Percentiles rank a stretch among this genome's conserved stretches.
Conservation (phyloP, 1,140 invertebrate species). For the Globodera ellingtonae region DNA sequence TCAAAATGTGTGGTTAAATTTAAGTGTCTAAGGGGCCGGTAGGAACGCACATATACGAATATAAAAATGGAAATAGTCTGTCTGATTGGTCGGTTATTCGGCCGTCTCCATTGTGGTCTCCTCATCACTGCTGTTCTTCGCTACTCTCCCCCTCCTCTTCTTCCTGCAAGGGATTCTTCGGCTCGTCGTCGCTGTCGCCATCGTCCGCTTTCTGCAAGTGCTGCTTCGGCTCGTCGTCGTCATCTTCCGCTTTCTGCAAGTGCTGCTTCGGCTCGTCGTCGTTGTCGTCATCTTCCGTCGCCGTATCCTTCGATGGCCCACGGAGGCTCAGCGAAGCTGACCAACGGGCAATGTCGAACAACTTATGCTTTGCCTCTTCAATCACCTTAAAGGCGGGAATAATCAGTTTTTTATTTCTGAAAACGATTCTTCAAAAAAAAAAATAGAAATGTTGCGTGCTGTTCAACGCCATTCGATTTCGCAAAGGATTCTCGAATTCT, state of each 20-base stretch:
- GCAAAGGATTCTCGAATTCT: neutral
- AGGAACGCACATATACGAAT: too few species aligned
- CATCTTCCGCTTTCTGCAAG: neutral
- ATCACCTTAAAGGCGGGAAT: neutral
- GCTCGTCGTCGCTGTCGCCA: neutral
- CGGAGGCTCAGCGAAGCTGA: constrained; percentile 3
- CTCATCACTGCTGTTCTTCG: neutral
- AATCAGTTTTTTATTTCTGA: neutral
- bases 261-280: neutral
- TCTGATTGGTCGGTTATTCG: too few species aligned
- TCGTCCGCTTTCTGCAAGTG: neutral
- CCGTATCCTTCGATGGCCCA: neutral
- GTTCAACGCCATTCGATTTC: too few species aligned
- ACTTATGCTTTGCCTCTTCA: constrained; percentile 2
- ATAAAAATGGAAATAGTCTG: too few species aligned
- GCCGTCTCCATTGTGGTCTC: too few species aligned
- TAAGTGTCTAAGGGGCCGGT: too few species aligned
- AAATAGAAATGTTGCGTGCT: too few species aligned
- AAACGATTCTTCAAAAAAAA: neutral
- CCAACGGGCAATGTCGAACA: constrained; percentile 10
- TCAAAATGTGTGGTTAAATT: too few species aligned
- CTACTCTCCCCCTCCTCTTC: neutral
- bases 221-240: neutral
- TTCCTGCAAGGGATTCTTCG: neutral
- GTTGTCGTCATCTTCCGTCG: neutral